A percentile compares a stretch with the other conserved stretches of the same genome.
Evolutionary conservation across 2,113 vertebrate species (phyloP).

Genomic region (Zosterops lateralis): DNA sequence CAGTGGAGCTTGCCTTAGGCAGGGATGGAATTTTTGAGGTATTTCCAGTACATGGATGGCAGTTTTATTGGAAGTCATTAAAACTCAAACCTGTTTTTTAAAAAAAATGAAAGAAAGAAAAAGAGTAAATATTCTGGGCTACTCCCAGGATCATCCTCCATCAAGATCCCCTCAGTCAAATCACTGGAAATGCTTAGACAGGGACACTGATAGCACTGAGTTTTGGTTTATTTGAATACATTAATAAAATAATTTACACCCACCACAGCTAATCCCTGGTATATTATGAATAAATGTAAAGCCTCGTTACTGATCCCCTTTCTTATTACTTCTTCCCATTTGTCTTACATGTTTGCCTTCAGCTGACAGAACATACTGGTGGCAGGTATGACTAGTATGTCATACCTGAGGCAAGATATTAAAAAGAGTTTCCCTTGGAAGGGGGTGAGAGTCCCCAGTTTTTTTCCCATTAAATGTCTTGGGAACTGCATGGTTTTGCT

Average conservation of each 20-base stretch:
- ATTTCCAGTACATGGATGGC: not conserved
- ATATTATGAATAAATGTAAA: not conserved
- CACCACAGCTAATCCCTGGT: not conserved
- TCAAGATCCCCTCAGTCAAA: not conserved
- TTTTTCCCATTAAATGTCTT: not conserved
- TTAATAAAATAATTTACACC: not conserved
- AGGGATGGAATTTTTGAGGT: not conserved
- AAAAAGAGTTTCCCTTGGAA: not conserved
- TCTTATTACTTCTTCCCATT: not conserved
- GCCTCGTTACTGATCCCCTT: not conserved
- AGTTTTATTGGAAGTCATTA: slow-evolving; percentile 42
- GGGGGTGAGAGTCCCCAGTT: rapidly evolving
- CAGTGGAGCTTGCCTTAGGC: slow-evolving; percentile 10
- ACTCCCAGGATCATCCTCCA: not conserved
- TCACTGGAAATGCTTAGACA: not conserved
- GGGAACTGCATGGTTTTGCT: not conserved
- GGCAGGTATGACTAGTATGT: not conserved
- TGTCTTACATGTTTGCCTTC: not conserved
- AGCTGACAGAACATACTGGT: not conserved
- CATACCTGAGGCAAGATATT: not conserved
- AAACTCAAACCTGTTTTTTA: not conserved
- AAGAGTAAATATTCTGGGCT: not conserved
- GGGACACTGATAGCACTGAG: not conserved
- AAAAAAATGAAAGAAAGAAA: too few species aligned
- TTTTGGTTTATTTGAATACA: not conserved